phyloP scores from a whole-genome alignment of 2,113 vertebrate species.

The Anas platyrhynchos region DNA sequence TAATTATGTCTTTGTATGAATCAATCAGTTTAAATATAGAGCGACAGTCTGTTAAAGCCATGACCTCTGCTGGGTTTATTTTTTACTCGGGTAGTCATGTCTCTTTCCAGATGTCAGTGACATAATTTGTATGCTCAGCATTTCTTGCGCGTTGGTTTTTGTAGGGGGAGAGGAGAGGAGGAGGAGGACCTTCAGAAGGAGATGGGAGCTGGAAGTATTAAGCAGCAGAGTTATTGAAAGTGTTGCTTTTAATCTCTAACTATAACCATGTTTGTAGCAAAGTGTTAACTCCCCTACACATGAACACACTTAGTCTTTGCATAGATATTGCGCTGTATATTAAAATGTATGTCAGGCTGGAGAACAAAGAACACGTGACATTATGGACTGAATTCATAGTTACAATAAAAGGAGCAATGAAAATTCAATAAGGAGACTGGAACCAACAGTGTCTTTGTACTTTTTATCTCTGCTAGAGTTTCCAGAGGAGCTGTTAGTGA shows the following conservation, averaged over 20 bases:
- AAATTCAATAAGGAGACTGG: conserved; percentile 66
- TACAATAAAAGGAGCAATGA: conserved; percentile 69
- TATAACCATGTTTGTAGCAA: conserved; percentile 52
- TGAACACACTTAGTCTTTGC: conserved; percentile 38
- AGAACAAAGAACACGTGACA: conserved; percentile 67
- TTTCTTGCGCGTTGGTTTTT: neutral
- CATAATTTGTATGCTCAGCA: conserved; percentile 68
- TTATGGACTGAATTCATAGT: conserved; percentile 49
- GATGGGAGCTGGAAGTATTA: conserved; percentile 29
- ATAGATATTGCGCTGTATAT: conserved; percentile 19
- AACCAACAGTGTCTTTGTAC: conserved; percentile 60
- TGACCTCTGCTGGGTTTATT: conserved; percentile 63
- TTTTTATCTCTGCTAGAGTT: conserved; percentile 65
- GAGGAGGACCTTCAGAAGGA: conserved; percentile 24
- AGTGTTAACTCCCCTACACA: conserved; percentile 55
- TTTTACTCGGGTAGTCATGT: conserved; percentile 64
- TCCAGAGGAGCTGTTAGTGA: conserved; percentile 64
- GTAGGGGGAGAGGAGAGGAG: neutral
- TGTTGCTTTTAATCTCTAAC: conserved; percentile 60
- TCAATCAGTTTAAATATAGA: conserved; percentile 73
- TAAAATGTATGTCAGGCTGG: conserved; percentile 58
- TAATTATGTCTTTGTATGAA: conserved; percentile 67
- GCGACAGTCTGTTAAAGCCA: conserved; percentile 67
- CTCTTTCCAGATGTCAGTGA: conserved; percentile 75
- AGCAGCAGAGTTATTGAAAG: conserved; percentile 9